Evolutionary conservation across 1,140 invertebrate genomes (phyloP), one percentile per base, ranked within the genome.

Genomic region (Calosoma granatense): DNA sequence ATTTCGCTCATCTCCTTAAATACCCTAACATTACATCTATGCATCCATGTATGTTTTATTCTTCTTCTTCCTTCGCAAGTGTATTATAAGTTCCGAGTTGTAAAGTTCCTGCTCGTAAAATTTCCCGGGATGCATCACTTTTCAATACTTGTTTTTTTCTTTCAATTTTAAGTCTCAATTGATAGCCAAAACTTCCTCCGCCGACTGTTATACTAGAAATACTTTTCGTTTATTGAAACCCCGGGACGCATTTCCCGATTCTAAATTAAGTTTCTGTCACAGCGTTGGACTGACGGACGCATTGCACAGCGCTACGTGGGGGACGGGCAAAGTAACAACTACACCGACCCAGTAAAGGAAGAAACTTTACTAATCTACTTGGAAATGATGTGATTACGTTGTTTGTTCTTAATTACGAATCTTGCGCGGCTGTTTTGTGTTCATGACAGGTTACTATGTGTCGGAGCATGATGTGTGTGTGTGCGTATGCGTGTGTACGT

Each of bases 311-410:
- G 26, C n/a, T n/a, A n/a, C n/a, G n/a, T n/a, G n/a, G n/a, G n/a
- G n/a, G n/a, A n/a, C n/a, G n/a, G n/a, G n/a, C n/a, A n/a, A n/a
- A n/a, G n/a, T n/a, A n/a, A n/a, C n/a, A n/a, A n/a, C n/a, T n/a
- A n/a, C n/a, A n/a, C n/a, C n/a, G n/a, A n/a, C n/a, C n/a, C n/a
- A n/a, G n/a, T n/a, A n/a, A n/a, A n/a, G 9, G 41, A 47, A 47
- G 41, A 47, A 47, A 47, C 41, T 47, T 47, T 47, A 47, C 41
- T 47, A 47, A 47, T 47, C 17, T 47, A 17, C 41, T 47, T 47
- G 3, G 17, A 47, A 47, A 47, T 47, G 41, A 47, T 47, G 41
- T 47, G 41, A 47, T 47, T 47, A 47, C 41, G 41, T 17, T 47
- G 41, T 47, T 47, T 47, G 41, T 47, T 47, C 41, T 3, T 47